These are phyloP conservation scores for Popillia japonica DNA, from an alignment of 1,140 invertebrate genomes.

Conservation along the genomic window DNA sequence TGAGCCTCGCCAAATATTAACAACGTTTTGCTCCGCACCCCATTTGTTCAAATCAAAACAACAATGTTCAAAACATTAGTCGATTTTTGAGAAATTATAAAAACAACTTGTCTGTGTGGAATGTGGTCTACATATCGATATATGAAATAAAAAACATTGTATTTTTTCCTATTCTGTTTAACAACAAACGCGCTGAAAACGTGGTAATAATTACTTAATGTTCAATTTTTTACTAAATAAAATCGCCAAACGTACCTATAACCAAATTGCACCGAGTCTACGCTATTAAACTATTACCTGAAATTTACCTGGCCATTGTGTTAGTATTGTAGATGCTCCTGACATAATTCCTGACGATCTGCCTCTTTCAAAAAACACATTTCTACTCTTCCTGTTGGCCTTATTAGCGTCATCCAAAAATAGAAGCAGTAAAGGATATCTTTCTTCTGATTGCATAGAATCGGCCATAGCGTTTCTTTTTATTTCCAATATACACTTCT, in stretches of 20 bases:
- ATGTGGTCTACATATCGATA: too few species aligned
- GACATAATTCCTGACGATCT: slow-evolving; percentile 48
- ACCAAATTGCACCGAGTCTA: too few species aligned
- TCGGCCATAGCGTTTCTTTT: neutral
- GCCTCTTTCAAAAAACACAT: slow-evolving; percentile 37
- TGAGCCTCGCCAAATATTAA: too few species aligned
- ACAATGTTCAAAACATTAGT: too few species aligned
- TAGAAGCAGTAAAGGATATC: slow-evolving; percentile 41
- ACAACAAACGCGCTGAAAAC: too few species aligned
- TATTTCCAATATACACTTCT: neutral
- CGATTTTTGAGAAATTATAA: too few species aligned
- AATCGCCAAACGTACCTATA: neutral
- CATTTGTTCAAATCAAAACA: too few species aligned
- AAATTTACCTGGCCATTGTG: slow-evolving; percentile 54
- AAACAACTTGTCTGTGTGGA: too few species aligned
- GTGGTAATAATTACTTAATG: too few species aligned
- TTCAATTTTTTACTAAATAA: neutral
- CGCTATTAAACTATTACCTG: neutral
- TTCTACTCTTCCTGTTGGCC: slow-evolving; percentile 21
- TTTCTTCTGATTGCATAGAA: slow-evolving; percentile 38
- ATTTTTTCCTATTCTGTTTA: too few species aligned
- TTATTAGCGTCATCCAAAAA: slow-evolving; percentile 40
- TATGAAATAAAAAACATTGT: neutral
- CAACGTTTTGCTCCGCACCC: too few species aligned
- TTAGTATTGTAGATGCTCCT: slow-evolving; percentile 52